These are phyloP conservation scores for Psephotus haematonotus DNA, from an alignment of 2,113 vertebrate species.

Conservation along the genomic window DNA sequence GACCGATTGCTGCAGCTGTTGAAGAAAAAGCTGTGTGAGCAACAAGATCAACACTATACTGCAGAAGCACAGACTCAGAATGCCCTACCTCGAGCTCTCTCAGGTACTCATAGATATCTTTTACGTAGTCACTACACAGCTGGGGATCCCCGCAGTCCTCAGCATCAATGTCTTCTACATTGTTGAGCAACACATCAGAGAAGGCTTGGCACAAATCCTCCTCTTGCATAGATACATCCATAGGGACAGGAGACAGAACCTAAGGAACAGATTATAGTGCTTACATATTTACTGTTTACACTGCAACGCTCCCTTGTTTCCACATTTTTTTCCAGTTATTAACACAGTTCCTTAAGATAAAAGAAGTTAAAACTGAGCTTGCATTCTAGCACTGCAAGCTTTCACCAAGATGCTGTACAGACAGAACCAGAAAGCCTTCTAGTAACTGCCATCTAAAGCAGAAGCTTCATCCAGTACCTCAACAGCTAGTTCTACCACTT, in stretches of 20 bases:
- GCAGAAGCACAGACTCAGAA: rapidly evolving
- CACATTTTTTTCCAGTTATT: background rate
- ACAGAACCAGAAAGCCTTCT: background rate
- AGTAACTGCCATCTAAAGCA: background rate
- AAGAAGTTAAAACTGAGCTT: background rate
- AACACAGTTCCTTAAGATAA: background rate
- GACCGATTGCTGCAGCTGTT: conserved; percentile 82
- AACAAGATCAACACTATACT: rapidly evolving
- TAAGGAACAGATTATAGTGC: background rate
- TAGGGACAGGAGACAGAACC: conserved; percentile 45
- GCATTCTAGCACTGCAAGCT: background rate
- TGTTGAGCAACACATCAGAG: conserved; percentile 81
- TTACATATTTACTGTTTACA: rapidly evolving
- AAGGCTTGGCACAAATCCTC: conserved; percentile 89
- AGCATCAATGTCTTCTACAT: conserved; percentile 86
- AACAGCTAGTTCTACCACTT: background rate
- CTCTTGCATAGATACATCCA: conserved; percentile 82
- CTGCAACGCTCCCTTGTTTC: background rate
- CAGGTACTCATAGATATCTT: conserved; percentile 92
- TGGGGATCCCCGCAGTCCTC: conserved; percentile 85
- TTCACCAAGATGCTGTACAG: background rate
- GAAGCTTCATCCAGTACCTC: background rate
- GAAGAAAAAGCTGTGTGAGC: background rate
- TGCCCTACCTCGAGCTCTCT: conserved; percentile 82
- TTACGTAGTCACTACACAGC: conserved; percentile 89